Evolutionary conservation across 2,113 vertebrate genomes (phyloP), one percentile per base, ranked within the genome.

Genomic region (Cavia porcellus): DNA sequence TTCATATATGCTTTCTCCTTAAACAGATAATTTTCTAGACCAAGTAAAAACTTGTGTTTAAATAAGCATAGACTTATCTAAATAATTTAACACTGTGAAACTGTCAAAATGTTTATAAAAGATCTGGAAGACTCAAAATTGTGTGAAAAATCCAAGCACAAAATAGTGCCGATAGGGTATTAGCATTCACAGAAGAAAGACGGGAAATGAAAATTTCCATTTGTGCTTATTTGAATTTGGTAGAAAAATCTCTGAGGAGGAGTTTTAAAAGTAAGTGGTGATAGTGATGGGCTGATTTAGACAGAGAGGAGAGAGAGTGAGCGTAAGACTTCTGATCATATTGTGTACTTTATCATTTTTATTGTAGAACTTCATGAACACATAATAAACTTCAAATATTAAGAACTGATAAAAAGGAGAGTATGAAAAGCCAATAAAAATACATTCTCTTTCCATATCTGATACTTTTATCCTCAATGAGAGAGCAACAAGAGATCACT

Each of bases 71-170:
- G 17, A 68, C 30, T 57, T 75, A 61, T 47, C 38, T 86, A 86
- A 95, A 88, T 52, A 92, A 74, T 8, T 1, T 5, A 91, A 86
- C 42, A 72, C 12, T 89, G 52, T 15, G 59, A 95, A 93, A 20
- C 47, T 83, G 2, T 83, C 55, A 94, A 90, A 85, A 80, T 20
- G 24, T 93, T 75, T 92, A 47, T 38, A 50, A 80, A 92, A 81
- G 4, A 80, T 68, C n/a, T 72, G 11, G 19, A 66, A 66, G 38
- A 50, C 7, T 72, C 42, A 45, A 57, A 83, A 86, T 55, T 20
- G 68, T 19, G 2, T 45, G 0, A 83, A 75, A 88, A 70, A 47
- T 2, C 3, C n/a, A 94, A 85, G 13, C 35, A 55, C 28, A 88
- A 87, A 89, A 80, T 10, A 64, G 0, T 82, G 22, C 86, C 52